Evolutionary conservation across 2,888 invertebrate genomes (phyloP).

Genomic region (Torymus aiolomorphi): DNA sequence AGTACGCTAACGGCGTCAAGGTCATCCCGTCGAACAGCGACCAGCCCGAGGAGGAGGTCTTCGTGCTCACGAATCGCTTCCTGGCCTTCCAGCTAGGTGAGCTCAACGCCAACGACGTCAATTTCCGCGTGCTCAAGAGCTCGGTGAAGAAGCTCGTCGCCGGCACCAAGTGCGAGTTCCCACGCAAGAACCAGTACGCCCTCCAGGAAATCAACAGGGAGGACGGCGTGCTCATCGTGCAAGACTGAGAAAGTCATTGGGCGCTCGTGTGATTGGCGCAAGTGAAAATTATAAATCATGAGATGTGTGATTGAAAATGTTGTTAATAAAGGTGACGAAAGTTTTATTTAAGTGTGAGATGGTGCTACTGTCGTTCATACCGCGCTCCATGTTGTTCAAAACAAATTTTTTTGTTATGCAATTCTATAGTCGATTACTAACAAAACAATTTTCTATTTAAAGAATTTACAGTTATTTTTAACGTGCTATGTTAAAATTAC

Average conservation of each 20-base stretch:
- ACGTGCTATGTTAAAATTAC: no score
- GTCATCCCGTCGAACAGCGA: constrained; percentile 9
- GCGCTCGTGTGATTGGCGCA: no score
- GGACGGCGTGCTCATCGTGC: not conserved
- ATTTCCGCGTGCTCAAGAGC: constrained; percentile 48
- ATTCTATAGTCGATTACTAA: no score
- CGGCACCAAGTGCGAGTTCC: constrained; percentile 49
- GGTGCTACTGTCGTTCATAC: no score
- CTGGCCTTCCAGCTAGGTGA: constrained; percentile 26
- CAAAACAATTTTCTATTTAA: no score
- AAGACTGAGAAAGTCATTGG: constrained; percentile 1
- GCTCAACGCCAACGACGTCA: constrained; percentile 37
- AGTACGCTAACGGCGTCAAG: constrained; percentile 52
- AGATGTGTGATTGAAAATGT: no score
- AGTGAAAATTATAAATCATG: no score
- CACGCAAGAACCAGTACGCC: not conserved
- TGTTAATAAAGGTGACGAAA: no score
- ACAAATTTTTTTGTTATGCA: no score
- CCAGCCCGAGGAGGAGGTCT: constrained; percentile 37
- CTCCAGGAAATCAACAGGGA: constrained; percentile 18
- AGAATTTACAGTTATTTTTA: no score
- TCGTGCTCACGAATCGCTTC: constrained; percentile 46
- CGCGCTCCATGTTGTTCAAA: no score
- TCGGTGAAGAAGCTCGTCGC: constrained; percentile 35
- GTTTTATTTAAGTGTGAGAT: no score